Evolutionary conservation across 2,797 vertebrate genomes (phyloP).

Genomic region (Eremophila alpestris): DNA sequence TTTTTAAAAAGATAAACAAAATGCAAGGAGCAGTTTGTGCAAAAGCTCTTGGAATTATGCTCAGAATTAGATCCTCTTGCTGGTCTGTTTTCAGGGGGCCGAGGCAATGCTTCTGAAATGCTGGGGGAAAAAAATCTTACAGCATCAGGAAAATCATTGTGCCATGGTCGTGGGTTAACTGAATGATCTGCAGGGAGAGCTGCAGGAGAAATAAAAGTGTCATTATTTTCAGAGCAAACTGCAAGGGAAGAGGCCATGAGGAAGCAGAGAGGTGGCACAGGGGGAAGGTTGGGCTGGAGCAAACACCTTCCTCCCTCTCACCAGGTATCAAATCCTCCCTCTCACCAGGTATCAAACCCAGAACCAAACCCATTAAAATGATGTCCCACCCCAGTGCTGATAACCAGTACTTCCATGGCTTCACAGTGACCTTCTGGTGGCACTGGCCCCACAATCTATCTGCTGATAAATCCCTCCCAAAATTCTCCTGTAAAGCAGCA

Average conservation of each 20-base stretch:
- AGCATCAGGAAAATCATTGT: background rate
- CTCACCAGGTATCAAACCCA: background rate
- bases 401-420: background rate
- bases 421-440: background rate
- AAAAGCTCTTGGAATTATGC: background rate
- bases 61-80: background rate
- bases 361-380: background rate
- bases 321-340: background rate
- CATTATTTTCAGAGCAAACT: background rate
- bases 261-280: background rate
- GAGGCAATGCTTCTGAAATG: background rate
- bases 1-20: background rate
- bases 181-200: background rate
- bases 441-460: background rate
- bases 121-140: no score
- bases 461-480: background rate
- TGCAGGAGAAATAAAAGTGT: background rate
- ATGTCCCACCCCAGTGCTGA: rapidly evolving
- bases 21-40: background rate
- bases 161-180: background rate
- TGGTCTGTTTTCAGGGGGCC: background rate
- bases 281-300: background rate
- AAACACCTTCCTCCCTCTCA: background rate
- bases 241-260: background rate
- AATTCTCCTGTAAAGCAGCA: background rate